Percentiles rank a stretch among this genome's conserved stretches.
phyloP scores from a whole-genome alignment of 1,140 invertebrate species.

The Onthophagus taurus region DNA sequence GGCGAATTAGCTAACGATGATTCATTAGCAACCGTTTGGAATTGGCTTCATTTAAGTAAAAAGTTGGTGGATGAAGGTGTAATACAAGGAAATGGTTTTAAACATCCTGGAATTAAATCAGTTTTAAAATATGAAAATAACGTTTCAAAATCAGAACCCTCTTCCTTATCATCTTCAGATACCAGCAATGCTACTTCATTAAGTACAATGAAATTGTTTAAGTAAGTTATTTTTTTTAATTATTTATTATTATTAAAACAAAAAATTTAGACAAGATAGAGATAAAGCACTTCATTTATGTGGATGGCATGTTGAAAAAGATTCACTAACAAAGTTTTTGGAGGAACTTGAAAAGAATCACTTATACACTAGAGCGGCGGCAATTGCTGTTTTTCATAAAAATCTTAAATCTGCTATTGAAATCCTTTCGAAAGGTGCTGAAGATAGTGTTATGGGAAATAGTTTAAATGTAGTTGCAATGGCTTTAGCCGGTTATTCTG shows the following conservation, averaged over 20 bases:
- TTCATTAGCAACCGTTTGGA: conserved; percentile 57
- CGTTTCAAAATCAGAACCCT: conserved; percentile 44
- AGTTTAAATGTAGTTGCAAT: conserved; percentile 67
- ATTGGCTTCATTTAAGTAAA: conserved; percentile 63
- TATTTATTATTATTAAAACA: background rate
- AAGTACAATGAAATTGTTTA: conserved; percentile 40
- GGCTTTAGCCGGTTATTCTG: conserved; percentile 80
- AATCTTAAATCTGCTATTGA: conserved; percentile 75
- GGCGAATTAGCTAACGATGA: conserved; percentile 54
- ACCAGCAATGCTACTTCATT: conserved; percentile 33
- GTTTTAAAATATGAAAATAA: conserved; percentile 47
- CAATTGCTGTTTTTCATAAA: conserved; percentile 84
- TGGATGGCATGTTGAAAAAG: conserved; percentile 73
- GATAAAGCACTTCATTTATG: conserved; percentile 73
- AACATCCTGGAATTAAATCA: conserved; percentile 61
- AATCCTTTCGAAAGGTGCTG: conserved; percentile 64
- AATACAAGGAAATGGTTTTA: conserved; percentile 42
- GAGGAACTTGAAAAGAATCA: conserved; percentile 53
- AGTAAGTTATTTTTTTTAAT: conserved; percentile 31
- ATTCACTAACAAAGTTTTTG: conserved; percentile 43
- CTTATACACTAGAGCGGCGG: conserved; percentile 72
- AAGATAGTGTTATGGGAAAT: conserved; percentile 31
- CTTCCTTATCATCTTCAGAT: conserved; percentile 45
- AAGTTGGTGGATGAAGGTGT: conserved; percentile 57
- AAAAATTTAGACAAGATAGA: conserved; percentile 46